Percentiles rank a stretch among this genome's conserved stretches.
phyloP scores from a whole-genome alignment of 2,888 invertebrate species.

The Eupeodes latifasciatus region DNA sequence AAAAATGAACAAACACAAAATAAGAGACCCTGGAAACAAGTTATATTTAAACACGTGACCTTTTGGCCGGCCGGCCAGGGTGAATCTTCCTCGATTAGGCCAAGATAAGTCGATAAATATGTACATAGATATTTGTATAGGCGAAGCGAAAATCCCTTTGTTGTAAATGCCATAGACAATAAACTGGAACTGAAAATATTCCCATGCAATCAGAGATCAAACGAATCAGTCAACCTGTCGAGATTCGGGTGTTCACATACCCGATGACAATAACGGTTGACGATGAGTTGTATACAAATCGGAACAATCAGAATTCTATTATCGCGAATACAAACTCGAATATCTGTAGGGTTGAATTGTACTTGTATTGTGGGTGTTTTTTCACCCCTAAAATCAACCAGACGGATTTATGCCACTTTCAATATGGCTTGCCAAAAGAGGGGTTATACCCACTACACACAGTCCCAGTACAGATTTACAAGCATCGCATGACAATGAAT shows the following conservation, averaged over 20 bases:
- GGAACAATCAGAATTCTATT: constrained; percentile 56
- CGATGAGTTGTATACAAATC: constrained; percentile 26
- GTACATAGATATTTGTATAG: constrained; percentile 17
- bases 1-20: constrained; percentile 36
- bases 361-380: constrained; percentile 63
- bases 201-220: constrained; percentile 73
- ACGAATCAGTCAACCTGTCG: constrained; percentile 74
- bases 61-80: constrained; percentile 5
- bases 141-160: constrained; percentile 51
- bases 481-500: constrained; percentile 45
- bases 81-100: constrained; percentile 40
- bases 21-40: constrained; percentile 28
- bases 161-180: not conserved
- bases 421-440: constrained; percentile 47
- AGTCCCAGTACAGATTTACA: constrained; percentile 6
- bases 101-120: constrained; percentile 34
- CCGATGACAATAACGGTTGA: not conserved
- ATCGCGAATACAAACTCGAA: constrained; percentile 25
- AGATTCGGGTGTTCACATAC: constrained; percentile 63
- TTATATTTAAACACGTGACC: constrained; percentile 62
- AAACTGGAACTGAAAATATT: constrained; percentile 54
- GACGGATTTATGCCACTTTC: constrained; percentile 41
- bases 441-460: not conserved
- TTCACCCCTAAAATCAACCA: constrained; percentile 61
- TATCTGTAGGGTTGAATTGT: constrained; percentile 17